Conservation (phyloP, 2,113 vertebrate species). For the Caloenas nicobarica region DNA sequence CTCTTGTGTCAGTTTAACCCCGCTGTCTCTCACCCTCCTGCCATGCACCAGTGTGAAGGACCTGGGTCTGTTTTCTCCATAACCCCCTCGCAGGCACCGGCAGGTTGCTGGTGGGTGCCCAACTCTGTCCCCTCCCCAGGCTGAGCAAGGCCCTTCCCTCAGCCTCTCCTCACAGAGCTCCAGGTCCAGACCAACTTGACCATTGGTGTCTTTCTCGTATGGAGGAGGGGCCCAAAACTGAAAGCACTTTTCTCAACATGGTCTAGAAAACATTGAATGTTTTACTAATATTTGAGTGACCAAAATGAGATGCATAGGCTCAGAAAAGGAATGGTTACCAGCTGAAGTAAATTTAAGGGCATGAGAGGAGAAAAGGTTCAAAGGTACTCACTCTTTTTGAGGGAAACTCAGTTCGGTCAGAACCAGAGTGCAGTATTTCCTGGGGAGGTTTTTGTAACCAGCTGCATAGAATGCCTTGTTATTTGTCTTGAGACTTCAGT, state of each 20-base stretch:
- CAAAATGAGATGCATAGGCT: accelerated
- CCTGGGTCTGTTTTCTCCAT: no score
- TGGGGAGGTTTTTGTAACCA: neutral
- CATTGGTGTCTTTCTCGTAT: neutral
- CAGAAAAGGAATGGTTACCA: neutral
- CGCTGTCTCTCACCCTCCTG: neutral
- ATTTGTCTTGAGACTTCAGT: neutral
- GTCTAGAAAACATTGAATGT: neutral
- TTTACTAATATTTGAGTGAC: neutral
- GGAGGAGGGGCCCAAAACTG: neutral
- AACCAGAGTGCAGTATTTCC: neutral
- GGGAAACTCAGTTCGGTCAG: neutral
- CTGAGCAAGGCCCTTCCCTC: neutral
- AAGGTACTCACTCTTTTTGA: neutral
- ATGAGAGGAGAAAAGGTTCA: neutral
- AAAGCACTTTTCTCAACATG: neutral
- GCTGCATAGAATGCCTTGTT: neutral
- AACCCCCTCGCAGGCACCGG: neutral
- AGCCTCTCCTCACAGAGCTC: neutral
- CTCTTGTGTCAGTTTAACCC: neutral
- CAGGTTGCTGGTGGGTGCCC: neutral
- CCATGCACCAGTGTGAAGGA: accelerated
- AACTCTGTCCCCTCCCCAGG: neutral
- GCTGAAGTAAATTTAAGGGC: neutral
- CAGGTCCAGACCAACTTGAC: neutral